Evolutionary conservation across 2,888 invertebrate species (phyloP).

Genomic region (Diarsia rubi): DNA sequence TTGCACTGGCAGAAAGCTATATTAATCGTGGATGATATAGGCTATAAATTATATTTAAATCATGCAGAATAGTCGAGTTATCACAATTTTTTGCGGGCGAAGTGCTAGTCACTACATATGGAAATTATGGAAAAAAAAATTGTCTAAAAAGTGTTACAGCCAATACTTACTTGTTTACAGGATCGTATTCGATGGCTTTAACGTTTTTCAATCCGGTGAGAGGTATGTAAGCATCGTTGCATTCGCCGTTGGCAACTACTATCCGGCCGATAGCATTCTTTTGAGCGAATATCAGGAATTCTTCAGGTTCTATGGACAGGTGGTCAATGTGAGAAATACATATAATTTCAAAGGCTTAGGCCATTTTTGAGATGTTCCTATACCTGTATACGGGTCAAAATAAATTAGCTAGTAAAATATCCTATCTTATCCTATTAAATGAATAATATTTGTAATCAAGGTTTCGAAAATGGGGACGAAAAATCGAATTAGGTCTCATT

Average conservation of each 20-base stretch:
- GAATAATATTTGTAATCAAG: too few species aligned
- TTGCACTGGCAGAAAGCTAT: too few species aligned
- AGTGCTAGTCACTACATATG: too few species aligned
- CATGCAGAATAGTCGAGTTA: too few species aligned
- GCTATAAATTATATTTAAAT: too few species aligned
- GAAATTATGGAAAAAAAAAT: too few species aligned
- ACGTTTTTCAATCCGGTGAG: slow-evolving; percentile 95
- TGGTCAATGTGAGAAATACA: not conserved
- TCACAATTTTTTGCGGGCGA: too few species aligned
- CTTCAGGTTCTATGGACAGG: slow-evolving; percentile 93
- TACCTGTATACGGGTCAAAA: not conserved
- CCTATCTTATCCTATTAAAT: too few species aligned
- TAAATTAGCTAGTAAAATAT: not conserved
- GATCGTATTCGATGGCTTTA: slow-evolving; percentile 97
- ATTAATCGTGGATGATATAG: too few species aligned
- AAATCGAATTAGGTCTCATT: too few species aligned
- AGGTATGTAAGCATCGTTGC: slow-evolving; percentile 95
- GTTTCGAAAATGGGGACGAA: too few species aligned
- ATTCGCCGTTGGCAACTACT: slow-evolving; percentile 94
- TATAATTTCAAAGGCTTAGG: not conserved
- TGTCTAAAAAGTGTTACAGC: too few species aligned
- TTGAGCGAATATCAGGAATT: slow-evolving; percentile 96
- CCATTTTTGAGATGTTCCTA: not conserved
- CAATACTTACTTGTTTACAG: slow-evolving; percentile 88
- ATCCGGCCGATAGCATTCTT: slow-evolving; percentile 96